Percentiles rank a stretch among this genome's conserved stretches.
phyloP scores from a whole-genome alignment of 2,113 vertebrate genomes.

The Nannobrachium achirus region DNA sequence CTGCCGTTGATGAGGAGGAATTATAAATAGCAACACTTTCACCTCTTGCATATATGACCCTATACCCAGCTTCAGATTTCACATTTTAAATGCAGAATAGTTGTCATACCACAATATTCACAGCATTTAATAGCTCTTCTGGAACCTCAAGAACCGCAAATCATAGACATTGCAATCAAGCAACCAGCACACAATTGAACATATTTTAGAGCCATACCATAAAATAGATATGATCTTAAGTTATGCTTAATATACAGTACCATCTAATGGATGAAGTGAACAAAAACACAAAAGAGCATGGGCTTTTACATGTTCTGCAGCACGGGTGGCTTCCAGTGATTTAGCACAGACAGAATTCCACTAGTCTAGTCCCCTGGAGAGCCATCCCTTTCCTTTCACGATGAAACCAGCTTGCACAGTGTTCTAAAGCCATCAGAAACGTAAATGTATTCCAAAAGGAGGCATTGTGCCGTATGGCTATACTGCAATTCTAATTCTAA shows the following conservation, averaged over 20 bases:
- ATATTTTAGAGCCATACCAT: background rate
- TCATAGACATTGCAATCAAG: background rate
- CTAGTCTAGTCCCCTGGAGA: constrained; percentile 38
- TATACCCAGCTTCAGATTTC: constrained; percentile 41
- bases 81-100: constrained; percentile 3
- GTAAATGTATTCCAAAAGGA: background rate
- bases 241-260: too few relatives aligned
- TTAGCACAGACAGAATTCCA: constrained; percentile 39
- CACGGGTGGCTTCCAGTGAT: constrained; percentile 47
- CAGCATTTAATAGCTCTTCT: background rate
- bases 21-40: constrained; percentile 55
- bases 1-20: constrained; percentile 1
- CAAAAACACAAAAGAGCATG: constrained; percentile 2
- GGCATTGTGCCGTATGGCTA: background rate
- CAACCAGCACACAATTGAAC: background rate
- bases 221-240: too few relatives aligned
- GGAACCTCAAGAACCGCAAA: background rate
- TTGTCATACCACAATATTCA: background rate
- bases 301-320: constrained; percentile 29
- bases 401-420: constrained; percentile 19
- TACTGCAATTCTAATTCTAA: background rate
- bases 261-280: constrained; percentile 28
- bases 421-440: constrained; percentile 8
- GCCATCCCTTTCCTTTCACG: constrained; percentile 23
- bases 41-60: constrained; percentile 45